phyloP scores from a whole-genome alignment of 1,140 invertebrate species.

The Cotesia vestalis region DNA sequence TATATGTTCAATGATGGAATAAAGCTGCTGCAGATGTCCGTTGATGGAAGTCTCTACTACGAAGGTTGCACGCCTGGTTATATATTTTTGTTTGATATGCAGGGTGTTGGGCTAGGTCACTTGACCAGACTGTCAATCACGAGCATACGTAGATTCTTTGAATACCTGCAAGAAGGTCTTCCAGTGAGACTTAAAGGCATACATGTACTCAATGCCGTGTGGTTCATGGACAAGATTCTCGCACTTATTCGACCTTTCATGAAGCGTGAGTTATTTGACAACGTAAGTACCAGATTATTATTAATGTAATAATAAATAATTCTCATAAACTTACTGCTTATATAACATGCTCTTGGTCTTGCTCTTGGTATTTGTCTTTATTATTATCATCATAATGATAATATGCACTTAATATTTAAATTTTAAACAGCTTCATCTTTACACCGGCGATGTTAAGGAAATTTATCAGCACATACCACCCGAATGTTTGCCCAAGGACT shows the following conservation, averaged over 20 bases:
- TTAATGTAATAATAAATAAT: too few species aligned
- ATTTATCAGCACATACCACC: conserved; percentile 61
- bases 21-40: conserved; percentile 75
- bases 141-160: conserved; percentile 73
- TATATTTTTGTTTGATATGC: conserved; percentile 73
- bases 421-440: conserved; percentile 58
- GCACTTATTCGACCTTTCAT: conserved; percentile 72
- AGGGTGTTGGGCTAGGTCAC: conserved; percentile 69
- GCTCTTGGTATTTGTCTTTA: conserved; percentile 14
- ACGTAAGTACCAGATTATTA: conserved; percentile 62
- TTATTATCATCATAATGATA: neutral
- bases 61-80: conserved; percentile 68
- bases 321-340: neutral
- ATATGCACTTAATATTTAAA: neutral
- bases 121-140: conserved; percentile 69
- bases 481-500: conserved; percentile 64
- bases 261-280: conserved; percentile 71
- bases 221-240: conserved; percentile 72
- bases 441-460: conserved; percentile 58
- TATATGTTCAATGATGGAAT: conserved; percentile 75
- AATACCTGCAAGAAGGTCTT: conserved; percentile 72
- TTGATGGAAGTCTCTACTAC: conserved; percentile 71
- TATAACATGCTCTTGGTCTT: conserved; percentile 10
- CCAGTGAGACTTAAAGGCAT: conserved; percentile 71
- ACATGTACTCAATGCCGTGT: conserved; percentile 72